These are phyloP conservation scores for Falco peregrinus DNA, from an alignment of 2,797 vertebrate genomes.

Conservation along the genomic window DNA sequence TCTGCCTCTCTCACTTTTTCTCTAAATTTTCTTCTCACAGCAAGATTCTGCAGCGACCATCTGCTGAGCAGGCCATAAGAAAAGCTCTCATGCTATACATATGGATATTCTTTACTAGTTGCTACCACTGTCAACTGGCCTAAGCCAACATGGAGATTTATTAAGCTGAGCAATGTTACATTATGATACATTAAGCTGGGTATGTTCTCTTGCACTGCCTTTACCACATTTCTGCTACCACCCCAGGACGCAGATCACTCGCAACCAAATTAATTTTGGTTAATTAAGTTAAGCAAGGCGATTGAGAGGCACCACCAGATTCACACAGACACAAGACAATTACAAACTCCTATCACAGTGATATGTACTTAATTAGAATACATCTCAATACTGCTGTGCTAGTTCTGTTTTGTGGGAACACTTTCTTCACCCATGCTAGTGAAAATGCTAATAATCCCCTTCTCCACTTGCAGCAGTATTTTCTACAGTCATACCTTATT, in stretches of 20 bases:
- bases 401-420: not conserved
- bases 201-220: not conserved
- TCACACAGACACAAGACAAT: not conserved
- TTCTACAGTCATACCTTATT: not conserved
- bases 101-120: not conserved
- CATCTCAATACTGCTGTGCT: not conserved
- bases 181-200: not conserved
- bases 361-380: not conserved
- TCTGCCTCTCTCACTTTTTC: not conserved
- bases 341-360: not conserved
- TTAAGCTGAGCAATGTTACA: fast-evolving
- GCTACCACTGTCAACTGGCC: not conserved
- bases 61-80: not conserved
- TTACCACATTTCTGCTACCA: not conserved
- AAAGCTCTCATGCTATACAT: not conserved
- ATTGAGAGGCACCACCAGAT: not conserved
- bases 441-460: not conserved
- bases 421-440: not conserved
- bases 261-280: not conserved
- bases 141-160: not conserved
- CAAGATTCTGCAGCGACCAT: not conserved
- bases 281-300: not conserved
- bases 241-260: not conserved
- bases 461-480: not conserved
- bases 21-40: not conserved